These are phyloP conservation scores for Cataglyphis rosenhaueri DNA, from an alignment of 2,888 invertebrate genomes.

Conservation along the genomic window DNA sequence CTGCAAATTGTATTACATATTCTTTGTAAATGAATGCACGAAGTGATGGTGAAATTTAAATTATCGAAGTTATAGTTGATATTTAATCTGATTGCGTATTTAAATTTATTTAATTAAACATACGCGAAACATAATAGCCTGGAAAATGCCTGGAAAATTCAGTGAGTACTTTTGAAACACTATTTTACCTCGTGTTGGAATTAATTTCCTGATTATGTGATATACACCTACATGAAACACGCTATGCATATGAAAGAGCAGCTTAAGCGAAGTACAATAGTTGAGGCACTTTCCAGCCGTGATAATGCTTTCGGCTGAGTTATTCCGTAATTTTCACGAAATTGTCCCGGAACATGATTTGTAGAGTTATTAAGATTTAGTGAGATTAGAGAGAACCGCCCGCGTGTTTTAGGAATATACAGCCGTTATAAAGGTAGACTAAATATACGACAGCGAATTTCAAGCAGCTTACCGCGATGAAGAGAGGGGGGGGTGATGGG, in stretches of 20 bases:
- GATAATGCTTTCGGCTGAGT: constrained; percentile 74
- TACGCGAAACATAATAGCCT: constrained; percentile 32
- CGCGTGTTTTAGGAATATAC: constrained; percentile 39
- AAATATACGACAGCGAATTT: constrained; percentile 50
- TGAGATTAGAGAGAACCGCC: constrained; percentile 64
- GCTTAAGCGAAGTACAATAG: constrained; percentile 75
- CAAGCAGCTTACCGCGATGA: constrained; percentile 19
- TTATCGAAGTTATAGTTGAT: background rate
- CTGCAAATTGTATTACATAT: constrained; percentile 5
- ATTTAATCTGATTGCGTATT: background rate
- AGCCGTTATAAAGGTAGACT: constrained; percentile 57
- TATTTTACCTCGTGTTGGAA: constrained; percentile 60
- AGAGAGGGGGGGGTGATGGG: too few relatives aligned
- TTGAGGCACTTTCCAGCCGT: constrained; percentile 69
- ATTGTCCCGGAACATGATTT: constrained; percentile 73
- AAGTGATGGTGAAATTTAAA: background rate
- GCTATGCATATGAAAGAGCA: constrained; percentile 73
- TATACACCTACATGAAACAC: constrained; percentile 65
- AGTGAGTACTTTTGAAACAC: constrained; percentile 29
- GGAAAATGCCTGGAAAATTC: constrained; percentile 32
- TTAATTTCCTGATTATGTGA: constrained; percentile 74
- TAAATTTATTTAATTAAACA: constrained; percentile 28
- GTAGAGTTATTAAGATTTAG: constrained; percentile 73
- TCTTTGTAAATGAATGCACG: constrained; percentile 18
- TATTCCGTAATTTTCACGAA: constrained; percentile 75